These are phyloP conservation scores for Callocephalon fimbriatum DNA, from an alignment of 2,113 vertebrate genomes.

Conservation along the genomic window DNA sequence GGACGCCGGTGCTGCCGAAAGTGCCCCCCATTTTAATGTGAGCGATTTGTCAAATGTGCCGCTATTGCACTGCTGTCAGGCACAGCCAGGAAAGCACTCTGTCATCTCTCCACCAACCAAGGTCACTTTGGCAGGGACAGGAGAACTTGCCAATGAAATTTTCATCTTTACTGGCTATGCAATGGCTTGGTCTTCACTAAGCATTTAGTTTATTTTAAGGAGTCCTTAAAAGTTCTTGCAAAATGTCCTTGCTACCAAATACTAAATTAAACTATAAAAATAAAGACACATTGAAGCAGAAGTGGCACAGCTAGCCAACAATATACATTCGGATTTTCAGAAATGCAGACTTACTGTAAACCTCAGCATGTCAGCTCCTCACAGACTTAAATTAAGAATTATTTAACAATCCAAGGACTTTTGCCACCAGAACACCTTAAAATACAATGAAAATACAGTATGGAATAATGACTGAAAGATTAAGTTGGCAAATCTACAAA, in stretches of 20 bases:
- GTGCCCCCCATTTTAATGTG: conserved; percentile 85
- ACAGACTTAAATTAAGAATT: not conserved
- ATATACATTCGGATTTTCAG: not conserved
- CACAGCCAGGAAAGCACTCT: conserved; percentile 74
- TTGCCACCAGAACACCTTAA: not conserved
- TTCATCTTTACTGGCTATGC: conserved; percentile 56
- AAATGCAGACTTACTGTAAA: not conserved
- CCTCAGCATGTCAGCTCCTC: not conserved
- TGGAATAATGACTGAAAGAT: not conserved
- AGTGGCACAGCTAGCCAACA: not conserved
- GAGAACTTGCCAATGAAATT: conserved; percentile 69
- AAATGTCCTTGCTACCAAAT: not conserved
- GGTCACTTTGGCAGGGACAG: conserved; percentile 85
- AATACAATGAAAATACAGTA: not conserved
- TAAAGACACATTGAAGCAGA: not conserved
- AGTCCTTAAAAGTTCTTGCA: not conserved
- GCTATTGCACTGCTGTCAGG: conserved; percentile 83
- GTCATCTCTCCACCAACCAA: conserved; percentile 85
- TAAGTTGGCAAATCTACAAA: not conserved
- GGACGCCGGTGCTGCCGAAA: conserved; percentile 80
- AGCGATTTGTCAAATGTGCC: conserved; percentile 84
- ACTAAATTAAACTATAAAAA: not conserved
- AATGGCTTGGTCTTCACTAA: conserved; percentile 56
- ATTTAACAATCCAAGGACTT: not conserved
- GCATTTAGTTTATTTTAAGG: conserved; percentile 34